Evolutionary conservation across 2,797 vertebrate genomes (phyloP).

Genomic region (Decapterus maruadsi): DNA sequence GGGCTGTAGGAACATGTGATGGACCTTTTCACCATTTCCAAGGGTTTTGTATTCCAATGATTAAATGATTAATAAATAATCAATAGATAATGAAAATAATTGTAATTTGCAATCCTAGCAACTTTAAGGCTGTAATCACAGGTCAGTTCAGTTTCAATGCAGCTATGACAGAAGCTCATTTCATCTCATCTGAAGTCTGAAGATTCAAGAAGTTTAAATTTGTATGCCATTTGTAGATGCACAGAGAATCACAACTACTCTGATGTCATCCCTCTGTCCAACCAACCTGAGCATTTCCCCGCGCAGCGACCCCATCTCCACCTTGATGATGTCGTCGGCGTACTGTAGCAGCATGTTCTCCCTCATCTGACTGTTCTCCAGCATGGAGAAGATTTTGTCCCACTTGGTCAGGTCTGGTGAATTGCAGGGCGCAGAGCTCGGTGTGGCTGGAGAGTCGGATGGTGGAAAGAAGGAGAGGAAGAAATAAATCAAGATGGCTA

Average conservation of each 20-base stretch:
- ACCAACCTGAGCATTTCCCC: conserved; percentile 88
- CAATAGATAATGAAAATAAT: neutral
- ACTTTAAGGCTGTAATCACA: too few relatives aligned
- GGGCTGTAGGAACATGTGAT: neutral
- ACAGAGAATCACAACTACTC: neutral
- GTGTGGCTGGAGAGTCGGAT: conserved; percentile 58
- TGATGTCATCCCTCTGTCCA: neutral
- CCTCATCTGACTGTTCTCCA: conserved; percentile 98
- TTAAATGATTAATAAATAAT: neutral
- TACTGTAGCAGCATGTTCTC: conserved; percentile 95
- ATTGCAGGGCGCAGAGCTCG: conserved; percentile 77
- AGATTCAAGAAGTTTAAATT: too few relatives aligned
- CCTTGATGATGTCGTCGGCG: conserved; percentile 87
- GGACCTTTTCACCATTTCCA: neutral
- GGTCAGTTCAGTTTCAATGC: neutral
- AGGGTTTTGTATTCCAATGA: neutral
- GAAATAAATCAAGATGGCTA: neutral
- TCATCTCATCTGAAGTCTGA: neutral
- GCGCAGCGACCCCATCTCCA: conserved; percentile 88
- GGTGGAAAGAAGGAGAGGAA: neutral
- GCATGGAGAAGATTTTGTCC: conserved; percentile 97
- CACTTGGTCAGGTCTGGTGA: conserved; percentile 85
- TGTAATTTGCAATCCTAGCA: neutral
- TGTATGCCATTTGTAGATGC: too few relatives aligned
- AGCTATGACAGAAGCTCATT: neutral